These are phyloP conservation scores for Xestobium rufovillosum DNA, from an alignment of 2,888 invertebrate species.

Conservation along the genomic window DNA sequence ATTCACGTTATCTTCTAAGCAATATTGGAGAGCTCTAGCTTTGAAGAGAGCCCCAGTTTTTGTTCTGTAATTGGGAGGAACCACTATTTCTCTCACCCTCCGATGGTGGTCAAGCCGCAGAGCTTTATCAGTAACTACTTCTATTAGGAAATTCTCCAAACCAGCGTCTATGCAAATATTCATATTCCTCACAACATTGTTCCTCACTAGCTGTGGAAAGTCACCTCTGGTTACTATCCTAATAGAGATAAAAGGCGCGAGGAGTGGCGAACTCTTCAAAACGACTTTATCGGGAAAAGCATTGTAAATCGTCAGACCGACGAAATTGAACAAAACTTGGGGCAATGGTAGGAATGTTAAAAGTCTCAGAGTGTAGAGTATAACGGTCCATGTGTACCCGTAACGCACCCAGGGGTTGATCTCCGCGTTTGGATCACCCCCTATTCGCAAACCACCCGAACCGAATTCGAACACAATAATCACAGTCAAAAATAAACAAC, in stretches of 20 bases:
- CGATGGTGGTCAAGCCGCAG: slow-evolving; percentile 70
- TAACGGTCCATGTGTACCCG: slow-evolving; percentile 64
- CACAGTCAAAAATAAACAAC: slow-evolving; percentile 63
- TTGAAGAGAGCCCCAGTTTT: slow-evolving; percentile 91
- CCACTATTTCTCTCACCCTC: slow-evolving; percentile 79
- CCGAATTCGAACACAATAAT: slow-evolving; percentile 64
- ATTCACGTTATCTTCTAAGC: slow-evolving; percentile 85
- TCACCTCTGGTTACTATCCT: slow-evolving; percentile 92
- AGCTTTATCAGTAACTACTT: slow-evolving; percentile 90
- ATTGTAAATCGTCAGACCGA: slow-evolving; percentile 82
- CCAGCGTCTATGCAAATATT: slow-evolving; percentile 82
- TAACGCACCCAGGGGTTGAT: slow-evolving; percentile 79
- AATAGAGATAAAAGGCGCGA: slow-evolving; percentile 92
- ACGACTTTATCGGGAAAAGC: slow-evolving; percentile 89
- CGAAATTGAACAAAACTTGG: slow-evolving; percentile 81
- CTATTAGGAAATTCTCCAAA: slow-evolving; percentile 90
- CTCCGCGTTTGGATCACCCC: slow-evolving; percentile 38
- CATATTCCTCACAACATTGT: slow-evolving; percentile 80
- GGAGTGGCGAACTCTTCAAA: slow-evolving; percentile 75
- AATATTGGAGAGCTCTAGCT: slow-evolving; percentile 90
- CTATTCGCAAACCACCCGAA: slow-evolving; percentile 46
- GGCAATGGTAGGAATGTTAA: slow-evolving; percentile 81
- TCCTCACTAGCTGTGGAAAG: slow-evolving; percentile 82
- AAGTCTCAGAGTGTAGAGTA: slow-evolving; percentile 70
- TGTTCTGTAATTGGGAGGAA: slow-evolving; percentile 78